Conservation (phyloP, 2,113 vertebrate genomes). For the Carassius gibelio region DNA sequence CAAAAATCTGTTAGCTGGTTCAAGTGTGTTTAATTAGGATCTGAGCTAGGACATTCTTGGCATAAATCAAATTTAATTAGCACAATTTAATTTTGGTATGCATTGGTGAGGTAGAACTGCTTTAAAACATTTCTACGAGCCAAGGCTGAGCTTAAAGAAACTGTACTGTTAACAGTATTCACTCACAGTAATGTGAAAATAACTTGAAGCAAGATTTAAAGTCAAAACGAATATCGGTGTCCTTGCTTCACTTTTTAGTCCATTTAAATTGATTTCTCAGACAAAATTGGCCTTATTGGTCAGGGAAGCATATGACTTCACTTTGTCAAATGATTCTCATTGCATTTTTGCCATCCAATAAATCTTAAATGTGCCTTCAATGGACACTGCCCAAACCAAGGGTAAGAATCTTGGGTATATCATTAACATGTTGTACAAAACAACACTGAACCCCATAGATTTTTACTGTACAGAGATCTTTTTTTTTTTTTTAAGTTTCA, state of each 20-base stretch:
- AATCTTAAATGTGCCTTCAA: conserved; percentile 17
- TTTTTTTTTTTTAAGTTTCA: too few relatives aligned
- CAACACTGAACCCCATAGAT: background rate
- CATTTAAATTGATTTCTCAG: conserved; percentile 10
- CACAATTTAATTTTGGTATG: background rate
- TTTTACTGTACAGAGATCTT: background rate
- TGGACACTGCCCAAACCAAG: background rate
- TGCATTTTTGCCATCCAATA: background rate
- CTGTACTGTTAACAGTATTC: background rate
- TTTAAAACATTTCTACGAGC: too few relatives aligned
- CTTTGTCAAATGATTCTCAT: conserved; percentile 20
- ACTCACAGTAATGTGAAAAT: too few relatives aligned
- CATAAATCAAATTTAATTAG: background rate
- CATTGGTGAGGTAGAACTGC: background rate
- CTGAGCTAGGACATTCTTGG: background rate
- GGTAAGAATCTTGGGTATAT: background rate
- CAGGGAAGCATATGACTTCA: conserved; percentile 24
- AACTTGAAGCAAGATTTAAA: background rate
- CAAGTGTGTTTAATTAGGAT: conserved; percentile 19
- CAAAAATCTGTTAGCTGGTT: background rate
- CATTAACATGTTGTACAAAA: background rate
- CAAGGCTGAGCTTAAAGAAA: conserved; percentile 12
- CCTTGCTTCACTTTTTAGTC: background rate
- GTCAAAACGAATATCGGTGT: background rate
- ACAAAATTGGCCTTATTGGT: conserved; percentile 18